Evolutionary conservation across 2,888 invertebrate species (phyloP), one percentile per base, ranked within the genome.

Genomic region (Unio pictorum): DNA sequence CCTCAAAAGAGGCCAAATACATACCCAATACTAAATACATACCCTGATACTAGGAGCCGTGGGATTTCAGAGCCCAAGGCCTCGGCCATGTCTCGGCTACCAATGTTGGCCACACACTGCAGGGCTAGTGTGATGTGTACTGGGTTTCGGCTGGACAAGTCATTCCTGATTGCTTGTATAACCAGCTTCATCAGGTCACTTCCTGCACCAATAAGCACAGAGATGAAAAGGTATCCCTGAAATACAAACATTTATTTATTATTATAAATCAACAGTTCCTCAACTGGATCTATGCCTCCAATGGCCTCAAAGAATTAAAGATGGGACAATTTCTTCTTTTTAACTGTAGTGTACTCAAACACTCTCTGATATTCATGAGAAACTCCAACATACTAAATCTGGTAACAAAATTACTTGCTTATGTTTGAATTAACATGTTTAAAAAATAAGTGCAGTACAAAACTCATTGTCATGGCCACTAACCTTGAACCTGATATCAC

Each of bases 41-140:
- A 95, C 95, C 97, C 99, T 73, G 99, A 99, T 57, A 99, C 98
- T 77, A 99, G 93, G 67, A 99, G 92, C 91, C 98, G 98, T 74
- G 99, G 99, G 90, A 99, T 98, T 91, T 99, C 99, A 84, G 95
- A 95, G 68, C 97, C 96, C 91, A 99, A 98, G 62, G 98, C 98
- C 91, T 99, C 99, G n/a, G 98, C 99, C 99, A 99, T 99, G 90
- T 99, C 99, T 87, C 96, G 95, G 90, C 97, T 98, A 71, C 99
- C 99, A 90, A 99, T 99, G 91, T 99, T 99, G 67, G 99, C 99
- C 88, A 99, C 99, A 91, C 99, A 99, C 91, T 99, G 99, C 81
- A 99, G 93, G 64, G 99, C 99, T 88, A 99, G 93, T 91, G 98
- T 99, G 68, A 99, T 98, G 90, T 99, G 98, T 87, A 99, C 96